These are phyloP conservation scores for Sebastes steindachneri DNA, from an alignment of 2,797 vertebrate species.

Conservation along the genomic window DNA sequence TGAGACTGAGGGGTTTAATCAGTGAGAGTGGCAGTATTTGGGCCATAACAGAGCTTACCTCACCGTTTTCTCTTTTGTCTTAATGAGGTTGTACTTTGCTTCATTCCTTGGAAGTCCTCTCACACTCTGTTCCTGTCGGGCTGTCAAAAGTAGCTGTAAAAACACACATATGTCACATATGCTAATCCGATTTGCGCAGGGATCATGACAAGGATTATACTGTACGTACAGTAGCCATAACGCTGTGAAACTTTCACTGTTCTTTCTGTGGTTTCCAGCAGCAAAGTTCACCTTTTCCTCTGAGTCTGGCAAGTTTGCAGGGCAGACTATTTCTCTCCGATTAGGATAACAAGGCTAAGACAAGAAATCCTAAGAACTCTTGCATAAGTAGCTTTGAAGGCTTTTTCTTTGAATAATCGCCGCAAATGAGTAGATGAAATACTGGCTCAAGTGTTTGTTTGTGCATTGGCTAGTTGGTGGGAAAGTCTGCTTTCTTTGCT, in stretches of 20 bases:
- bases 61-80: slow-evolving; percentile 64
- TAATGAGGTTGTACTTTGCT: slow-evolving; percentile 81
- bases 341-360: slow-evolving; percentile 61
- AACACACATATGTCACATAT: slow-evolving; percentile 74
- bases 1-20: slow-evolving; percentile 80
- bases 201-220: slow-evolving; percentile 83
- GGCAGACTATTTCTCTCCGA: slow-evolving; percentile 64
- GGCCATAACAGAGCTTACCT: slow-evolving; percentile 77
- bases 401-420: slow-evolving; percentile 55
- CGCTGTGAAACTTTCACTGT: slow-evolving; percentile 68
- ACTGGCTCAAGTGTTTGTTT: slow-evolving; percentile 51
- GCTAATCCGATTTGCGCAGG: slow-evolving; percentile 81
- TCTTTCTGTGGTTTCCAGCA: slow-evolving; percentile 63
- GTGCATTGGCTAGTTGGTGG: slow-evolving; percentile 29
- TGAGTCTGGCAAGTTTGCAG: slow-evolving; percentile 46
- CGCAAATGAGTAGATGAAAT: slow-evolving; percentile 69
- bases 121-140: slow-evolving; percentile 68
- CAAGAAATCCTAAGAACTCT: slow-evolving; percentile 57
- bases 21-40: slow-evolving; percentile 76
- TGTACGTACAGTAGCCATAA: slow-evolving; percentile 67
- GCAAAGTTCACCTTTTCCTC: slow-evolving; percentile 63
- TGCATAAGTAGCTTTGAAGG: slow-evolving; percentile 70
- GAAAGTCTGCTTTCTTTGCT: slow-evolving; percentile 37
- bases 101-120: slow-evolving; percentile 69
- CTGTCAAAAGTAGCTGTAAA: slow-evolving; percentile 76